A percentile compares a stretch with the other conserved stretches of the same genome.
Evolutionary conservation across 2,113 vertebrate species (phyloP).

Genomic region (Pangasianodon hypophthalmus): DNA sequence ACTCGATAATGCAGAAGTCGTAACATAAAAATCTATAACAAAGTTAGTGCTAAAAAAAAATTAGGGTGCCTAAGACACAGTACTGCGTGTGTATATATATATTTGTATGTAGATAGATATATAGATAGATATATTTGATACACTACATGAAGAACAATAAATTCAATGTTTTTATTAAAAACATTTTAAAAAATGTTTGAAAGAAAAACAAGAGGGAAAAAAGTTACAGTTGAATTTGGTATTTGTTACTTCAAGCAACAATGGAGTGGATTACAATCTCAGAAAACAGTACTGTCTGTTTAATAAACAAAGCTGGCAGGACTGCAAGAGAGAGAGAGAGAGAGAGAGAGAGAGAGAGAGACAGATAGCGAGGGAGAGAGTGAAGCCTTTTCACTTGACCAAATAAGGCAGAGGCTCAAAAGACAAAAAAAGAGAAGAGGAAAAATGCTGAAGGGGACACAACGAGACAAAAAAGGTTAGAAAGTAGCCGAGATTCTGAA

Average conservation of each 20-base stretch:
- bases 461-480: not conserved
- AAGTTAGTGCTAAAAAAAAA: too few relatives aligned
- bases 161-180: not conserved
- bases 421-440: not conserved
- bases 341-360: not conserved
- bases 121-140: too few relatives aligned
- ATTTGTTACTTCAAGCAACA: not conserved
- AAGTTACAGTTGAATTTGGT: not conserved
- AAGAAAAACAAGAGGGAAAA: not conserved
- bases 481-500: not conserved
- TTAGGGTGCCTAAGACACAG: too few relatives aligned
- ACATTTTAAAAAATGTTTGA: not conserved
- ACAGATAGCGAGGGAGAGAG: not conserved
- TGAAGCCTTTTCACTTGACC: constrained; percentile 15
- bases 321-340: not conserved
- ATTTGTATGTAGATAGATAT: too few relatives aligned
- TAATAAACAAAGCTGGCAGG: constrained; percentile 20
- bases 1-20: too few relatives aligned
- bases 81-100: too few relatives aligned
- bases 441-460: constrained; percentile 16
- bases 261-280: not conserved
- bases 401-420: constrained; percentile 27
- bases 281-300: not conserved
- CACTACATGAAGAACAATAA: not conserved
- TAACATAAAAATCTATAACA: too few relatives aligned